Evolutionary conservation across 2,797 vertebrate species (phyloP), one percentile per base, ranked within the genome.

Genomic region (Cetoscarus ocellatus): DNA sequence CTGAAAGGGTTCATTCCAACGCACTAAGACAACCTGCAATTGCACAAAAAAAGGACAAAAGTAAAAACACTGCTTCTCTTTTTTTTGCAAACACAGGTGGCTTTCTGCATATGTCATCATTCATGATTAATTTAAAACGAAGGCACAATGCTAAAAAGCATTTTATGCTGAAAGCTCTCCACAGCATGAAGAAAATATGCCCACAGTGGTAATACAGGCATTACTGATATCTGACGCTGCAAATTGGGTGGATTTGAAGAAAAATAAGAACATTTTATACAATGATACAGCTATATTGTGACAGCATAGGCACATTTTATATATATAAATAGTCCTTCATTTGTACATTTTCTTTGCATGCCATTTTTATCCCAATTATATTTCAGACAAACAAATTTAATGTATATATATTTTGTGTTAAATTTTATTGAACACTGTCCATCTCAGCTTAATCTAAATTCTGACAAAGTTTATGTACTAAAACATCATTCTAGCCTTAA

Each of bases 1-100:
- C 94, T 99, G 98, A 93, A 99, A 99, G 10, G 98, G 98, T 70
- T 99, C 98, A 34, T 99, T 99, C 98, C 98, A 99, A 47, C 98
- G 95, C 80, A 99, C 98, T 80, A 99, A 87, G 58, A 99, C 98
- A 53, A 99, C 98, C 98, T 99, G 86, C 52, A 70, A 27, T 27
- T 27, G 27, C 27, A 27, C 27, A 27, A 70, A 70, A 36, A 34
- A 8, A 19, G 36, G n/a, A n/a, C n/a, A 12, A 34, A 34, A 49
- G 48, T 17, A 34, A 49, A 53, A 55, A 51, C n/a, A 43, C 39
- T 10, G 36, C 76, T 39, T n/a, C 58, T 75, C 58, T 58, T 56
- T 13, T 12, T 63, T 71, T 56, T 55, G 53, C 62, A 49, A 69
- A 59, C 54, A 44, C 76, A 82, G 61, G 68, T 75, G 78, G 62